Base-by-base conservation (phyloP, 2,888 invertebrate genomes). In the Oegoconia quadripuncta region DNA sequence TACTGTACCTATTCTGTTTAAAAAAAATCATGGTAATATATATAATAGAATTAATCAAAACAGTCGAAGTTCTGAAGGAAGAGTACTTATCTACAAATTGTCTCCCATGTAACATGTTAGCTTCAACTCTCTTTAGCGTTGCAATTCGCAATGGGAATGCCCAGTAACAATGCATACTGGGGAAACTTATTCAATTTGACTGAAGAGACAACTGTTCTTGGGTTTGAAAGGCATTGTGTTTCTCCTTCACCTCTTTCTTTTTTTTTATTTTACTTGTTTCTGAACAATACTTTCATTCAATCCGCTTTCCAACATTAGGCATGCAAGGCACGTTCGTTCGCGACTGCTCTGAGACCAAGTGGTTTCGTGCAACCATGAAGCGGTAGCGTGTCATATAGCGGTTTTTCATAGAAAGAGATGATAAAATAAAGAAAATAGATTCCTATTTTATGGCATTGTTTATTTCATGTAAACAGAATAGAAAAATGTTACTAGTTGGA, bases 121-220 rank as follows among this genome's bases (percentile, higher is more conserved):
- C 65, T 65, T 59, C 55, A 50, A 54, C 55, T 55, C 55, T 47
- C 46, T 39, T n/a, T n/a, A n/a, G n/a, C 42, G 39, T 42, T 42
- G 52, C 52, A 55, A 64, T 56, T 45, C 67, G 59, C 62, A 27
- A 44, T 49, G 66, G n/a, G 70, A 67, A 67, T 64, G 63, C 61
- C 59, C 64, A 68, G 64, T 70, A 77, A 76, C 75, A 78, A 74
- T 70, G 76, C 73, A 62, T 68, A 64, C 66, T 60, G 55, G 69
- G 68, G 63, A 74, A 76, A 78, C 77, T 84, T 82, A 84, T 82
- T 83, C 79, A 79, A 84, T 82, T 80, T 82, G 70, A 70, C 74
- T 69, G 70, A 65, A 59, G 66, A 79, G 75, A 82, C 79, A 77
- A 79, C 76, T 76, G 76, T 75, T 79, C 74, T 70, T 67, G 57